Conservation (phyloP, 2,888 invertebrate genomes). For the Acrobasis repandana region DNA sequence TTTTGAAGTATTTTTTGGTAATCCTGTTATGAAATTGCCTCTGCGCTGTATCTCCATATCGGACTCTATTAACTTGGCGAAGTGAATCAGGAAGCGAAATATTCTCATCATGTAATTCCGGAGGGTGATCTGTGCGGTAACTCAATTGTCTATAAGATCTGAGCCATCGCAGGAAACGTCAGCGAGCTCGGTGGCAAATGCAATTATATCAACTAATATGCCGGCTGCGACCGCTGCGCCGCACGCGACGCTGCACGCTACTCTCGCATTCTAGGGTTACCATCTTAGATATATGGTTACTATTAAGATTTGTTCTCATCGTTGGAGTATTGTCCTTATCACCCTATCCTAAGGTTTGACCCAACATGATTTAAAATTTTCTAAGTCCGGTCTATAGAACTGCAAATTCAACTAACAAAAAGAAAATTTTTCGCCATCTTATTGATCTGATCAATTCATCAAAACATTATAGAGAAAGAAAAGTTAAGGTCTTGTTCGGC, state of each 20-base stretch:
- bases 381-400: too few species aligned
- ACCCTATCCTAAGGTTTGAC: too few species aligned
- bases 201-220: constrained; percentile 79
- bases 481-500: too few species aligned
- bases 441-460: too few species aligned
- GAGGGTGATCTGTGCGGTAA: constrained; percentile 77
- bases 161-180: constrained; percentile 72
- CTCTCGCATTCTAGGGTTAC: constrained; percentile 28
- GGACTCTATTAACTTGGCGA: constrained; percentile 35
- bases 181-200: constrained; percentile 78
- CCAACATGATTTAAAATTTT: too few species aligned
- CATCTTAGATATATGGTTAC: too few species aligned
- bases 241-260: constrained; percentile 39
- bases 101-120: constrained; percentile 76
- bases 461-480: too few species aligned
- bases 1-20: constrained; percentile 21
- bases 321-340: too few species aligned
- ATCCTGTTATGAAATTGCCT: constrained; percentile 18
- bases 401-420: too few species aligned
- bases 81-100: constrained; percentile 68
- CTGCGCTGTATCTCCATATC: background rate
- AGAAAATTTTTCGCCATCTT: too few species aligned
- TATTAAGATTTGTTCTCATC: too few species aligned
- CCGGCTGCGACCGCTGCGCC: constrained; percentile 66
- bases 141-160: constrained; percentile 77